Conservation (phyloP, 2,797 vertebrate genomes). For the Fistularia tabacaria region DNA sequence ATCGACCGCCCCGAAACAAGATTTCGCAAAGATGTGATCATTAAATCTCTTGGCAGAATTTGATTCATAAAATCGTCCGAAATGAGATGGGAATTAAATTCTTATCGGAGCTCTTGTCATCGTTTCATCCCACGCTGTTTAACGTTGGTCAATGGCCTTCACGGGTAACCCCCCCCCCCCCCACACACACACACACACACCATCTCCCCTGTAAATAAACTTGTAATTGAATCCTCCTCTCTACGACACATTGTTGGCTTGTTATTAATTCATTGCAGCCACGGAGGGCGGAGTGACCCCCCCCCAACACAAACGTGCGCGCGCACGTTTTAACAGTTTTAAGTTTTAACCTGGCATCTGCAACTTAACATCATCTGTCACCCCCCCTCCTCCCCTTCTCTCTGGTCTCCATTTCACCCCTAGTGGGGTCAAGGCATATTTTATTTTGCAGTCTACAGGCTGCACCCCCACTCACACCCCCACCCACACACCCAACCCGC, state of each 20-base stretch:
- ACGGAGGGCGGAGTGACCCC: conserved; percentile 8
- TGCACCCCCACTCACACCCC: conserved; percentile 55
- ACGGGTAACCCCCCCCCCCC: conserved; percentile 47
- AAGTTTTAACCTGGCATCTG: too few species aligned
- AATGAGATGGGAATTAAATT: conserved; percentile 99
- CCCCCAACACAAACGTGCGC: too few species aligned
- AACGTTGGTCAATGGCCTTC: conserved; percentile 76
- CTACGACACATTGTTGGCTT: conserved; percentile 66
- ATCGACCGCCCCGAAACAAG: conserved; percentile 96
- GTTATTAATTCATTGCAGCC: conserved; percentile 67
- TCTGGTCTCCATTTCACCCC: conserved; percentile 45
- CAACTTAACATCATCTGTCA: too few species aligned
- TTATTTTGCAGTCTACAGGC: conserved; percentile 68
- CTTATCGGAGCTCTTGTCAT: conserved; percentile 98
- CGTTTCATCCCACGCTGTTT: conserved; percentile 87
- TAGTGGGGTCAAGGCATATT: conserved; percentile 70
- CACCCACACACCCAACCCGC: conserved; percentile 1
- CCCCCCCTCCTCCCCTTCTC: too few species aligned
- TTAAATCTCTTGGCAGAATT: conserved; percentile 99
- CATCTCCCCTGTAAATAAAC: conserved; percentile 74
- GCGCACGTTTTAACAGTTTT: too few species aligned
- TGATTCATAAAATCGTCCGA: conserved; percentile 98
- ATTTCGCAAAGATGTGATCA: conserved; percentile 98
- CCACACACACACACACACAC: too few species aligned
- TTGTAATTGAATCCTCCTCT: conserved; percentile 69